Evolutionary conservation across 2,888 invertebrate species (phyloP), one percentile per base, ranked within the genome.

Genomic region (Anticlea derivata): DNA sequence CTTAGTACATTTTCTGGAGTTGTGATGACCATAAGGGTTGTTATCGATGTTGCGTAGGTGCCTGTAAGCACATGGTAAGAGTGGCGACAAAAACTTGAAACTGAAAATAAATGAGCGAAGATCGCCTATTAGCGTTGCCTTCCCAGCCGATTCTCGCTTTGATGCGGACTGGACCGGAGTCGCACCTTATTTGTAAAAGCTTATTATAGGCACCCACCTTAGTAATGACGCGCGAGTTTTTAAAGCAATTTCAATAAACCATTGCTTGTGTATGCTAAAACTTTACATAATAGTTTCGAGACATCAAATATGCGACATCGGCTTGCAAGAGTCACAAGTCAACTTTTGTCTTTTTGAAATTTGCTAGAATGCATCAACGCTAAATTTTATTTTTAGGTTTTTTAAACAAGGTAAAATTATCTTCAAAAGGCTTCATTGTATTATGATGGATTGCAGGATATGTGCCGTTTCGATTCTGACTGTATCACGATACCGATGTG

Each of bases 61-160:
- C 78, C 73, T 77, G 73, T 68, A 73, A 78, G 44, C 44, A 48
- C 46, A 55, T 41, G 45, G 44, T 55, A 40, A 55, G 55, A 80
- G 74, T 73, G 70, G 71, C 70, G 75, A 80, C 71, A 86, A 85
- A 74, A 83, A 86, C 83, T 75, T 77, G 70, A 80, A 80, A 82
- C 73, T 80, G 76, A 80, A 81, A 83, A 83, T 83, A 82, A 83
- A 81, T 78, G 64, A 73, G 73, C 68, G 72, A 72, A 73, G 78
- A 80, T 74, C 78, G 78, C 70, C 72, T 80, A 80, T 83, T 83
- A 80, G 76, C 68, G 61, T 55, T 61, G 73, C 62, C 66, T 69
- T 70, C 62, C 67, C 58, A 55, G 64, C 65, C 70, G 64, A 75
- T 75, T 77, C 71, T 66, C 58, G 75, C 60, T 73, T 60, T 65